Conservation (phyloP, 2,113 vertebrate species). For the Budorcas taxicolor region DNA sequence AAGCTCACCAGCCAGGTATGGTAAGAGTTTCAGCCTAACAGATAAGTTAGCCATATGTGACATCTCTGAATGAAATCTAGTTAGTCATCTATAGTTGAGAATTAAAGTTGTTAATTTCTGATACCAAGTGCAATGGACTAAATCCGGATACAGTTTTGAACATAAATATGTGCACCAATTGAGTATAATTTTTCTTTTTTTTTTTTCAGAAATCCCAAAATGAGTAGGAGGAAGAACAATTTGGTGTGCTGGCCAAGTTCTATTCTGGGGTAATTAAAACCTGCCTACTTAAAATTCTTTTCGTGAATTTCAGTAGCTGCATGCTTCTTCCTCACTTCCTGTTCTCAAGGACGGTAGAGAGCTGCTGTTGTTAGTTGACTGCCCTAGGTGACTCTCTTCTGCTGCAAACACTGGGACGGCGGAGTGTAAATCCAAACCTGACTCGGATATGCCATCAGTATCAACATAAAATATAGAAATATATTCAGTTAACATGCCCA, state of each 20-base stretch:
- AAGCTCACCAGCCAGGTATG: background rate
- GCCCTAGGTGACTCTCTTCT: background rate
- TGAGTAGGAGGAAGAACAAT: conserved; percentile 64
- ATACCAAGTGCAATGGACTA: conserved; percentile 28
- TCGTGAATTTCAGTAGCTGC: conserved; percentile 21
- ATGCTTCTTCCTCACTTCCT: conserved; percentile 11
- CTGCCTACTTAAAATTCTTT: conserved; percentile 41
- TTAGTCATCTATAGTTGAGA: background rate
- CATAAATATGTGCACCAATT: conserved; percentile 44
- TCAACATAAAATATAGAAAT: background rate
- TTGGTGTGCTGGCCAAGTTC: conserved; percentile 55
- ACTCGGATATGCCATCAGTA: background rate
- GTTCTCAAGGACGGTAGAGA: background rate
- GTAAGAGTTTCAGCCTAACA: background rate
- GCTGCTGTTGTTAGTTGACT: background rate
- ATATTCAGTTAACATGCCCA: background rate
- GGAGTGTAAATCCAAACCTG: background rate
- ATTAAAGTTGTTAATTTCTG: conserved; percentile 44
- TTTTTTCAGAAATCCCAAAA: conserved; percentile 56
- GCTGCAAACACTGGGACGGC: background rate
- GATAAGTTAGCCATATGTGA: background rate
- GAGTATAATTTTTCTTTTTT: background rate
- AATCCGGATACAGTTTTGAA: conserved; percentile 30
- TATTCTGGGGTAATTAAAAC: conserved; percentile 61
- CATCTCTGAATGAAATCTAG: background rate